Percentiles rank a stretch among this genome's conserved stretches.
These are phyloP conservation scores for Sepioteuthis lessoniana DNA, from an alignment of 2,888 invertebrate genomes.

Conservation along the genomic window DNA sequence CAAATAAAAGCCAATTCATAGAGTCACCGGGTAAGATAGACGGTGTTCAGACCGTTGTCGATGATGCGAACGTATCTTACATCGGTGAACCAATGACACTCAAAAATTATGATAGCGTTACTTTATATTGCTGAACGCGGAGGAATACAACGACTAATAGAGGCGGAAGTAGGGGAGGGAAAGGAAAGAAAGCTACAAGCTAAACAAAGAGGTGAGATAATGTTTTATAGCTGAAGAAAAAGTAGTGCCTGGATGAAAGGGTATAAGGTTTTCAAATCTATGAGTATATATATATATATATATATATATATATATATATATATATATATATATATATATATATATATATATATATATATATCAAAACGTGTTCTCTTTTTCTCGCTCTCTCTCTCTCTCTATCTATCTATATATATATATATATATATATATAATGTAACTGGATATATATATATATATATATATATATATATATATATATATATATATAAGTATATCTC, in stretches of 20 bases:
- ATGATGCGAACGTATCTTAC: neutral
- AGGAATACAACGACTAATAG: neutral
- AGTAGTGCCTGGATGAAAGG: neutral
- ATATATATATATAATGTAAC: too few species aligned
- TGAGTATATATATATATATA: neutral
- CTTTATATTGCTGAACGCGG: neutral
- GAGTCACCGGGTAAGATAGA: constrained; percentile 33
- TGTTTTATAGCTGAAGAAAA: neutral
- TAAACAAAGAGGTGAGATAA: neutral
- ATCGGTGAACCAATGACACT: constrained; percentile 49
- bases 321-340: too few species aligned
- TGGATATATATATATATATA: too few species aligned
- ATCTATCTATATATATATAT: too few species aligned
- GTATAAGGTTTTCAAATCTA: neutral
- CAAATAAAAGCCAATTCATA: constrained; percentile 43
- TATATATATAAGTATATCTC: too few species aligned
- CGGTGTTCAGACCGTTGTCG: neutral
- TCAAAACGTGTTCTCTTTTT: too few species aligned
- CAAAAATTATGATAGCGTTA: neutral
- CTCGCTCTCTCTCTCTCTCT: too few species aligned
- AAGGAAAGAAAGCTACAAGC: too few species aligned
- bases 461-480: too few species aligned
- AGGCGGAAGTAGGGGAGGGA: neutral
- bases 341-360: too few species aligned
- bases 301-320: neutral